Evolutionary conservation across 2,797 vertebrate species (phyloP).

Genomic region (Limosa lapponica): DNA sequence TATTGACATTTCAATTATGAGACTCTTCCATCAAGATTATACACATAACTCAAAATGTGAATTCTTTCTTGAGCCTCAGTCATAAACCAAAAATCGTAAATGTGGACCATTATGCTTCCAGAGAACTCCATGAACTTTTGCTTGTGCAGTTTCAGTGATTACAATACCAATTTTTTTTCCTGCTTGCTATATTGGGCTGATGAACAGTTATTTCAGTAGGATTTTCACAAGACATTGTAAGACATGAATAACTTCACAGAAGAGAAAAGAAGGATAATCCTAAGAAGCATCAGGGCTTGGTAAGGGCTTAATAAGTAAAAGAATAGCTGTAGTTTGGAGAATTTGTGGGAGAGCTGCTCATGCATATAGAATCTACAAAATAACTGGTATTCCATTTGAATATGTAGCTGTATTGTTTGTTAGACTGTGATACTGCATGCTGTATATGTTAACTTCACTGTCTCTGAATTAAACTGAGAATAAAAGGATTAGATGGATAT

Average conservation of each 20-base stretch:
- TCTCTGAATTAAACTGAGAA: neutral
- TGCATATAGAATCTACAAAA: neutral
- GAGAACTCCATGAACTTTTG: neutral
- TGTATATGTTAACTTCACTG: neutral
- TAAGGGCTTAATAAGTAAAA: neutral
- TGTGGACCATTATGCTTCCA: neutral
- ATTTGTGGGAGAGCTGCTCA: neutral
- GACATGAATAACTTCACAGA: neutral
- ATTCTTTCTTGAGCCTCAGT: neutral
- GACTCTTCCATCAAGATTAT: neutral
- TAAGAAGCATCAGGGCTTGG: neutral
- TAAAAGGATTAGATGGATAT: neutral
- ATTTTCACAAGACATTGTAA: neutral
- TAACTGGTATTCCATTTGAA: neutral
- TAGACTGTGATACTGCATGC: neutral
- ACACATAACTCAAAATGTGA: neutral
- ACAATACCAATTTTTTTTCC: neutral
- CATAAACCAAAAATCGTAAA: neutral
- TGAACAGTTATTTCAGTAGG: neutral
- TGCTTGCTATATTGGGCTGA: neutral
- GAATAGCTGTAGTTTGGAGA: neutral
- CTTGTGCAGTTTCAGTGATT: neutral
- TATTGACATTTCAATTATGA: neutral
- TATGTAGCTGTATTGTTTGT: neutral
- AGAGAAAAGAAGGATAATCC: neutral